Conservation (phyloP, 2,113 vertebrate genomes). For the Sturnira hondurensis region DNA sequence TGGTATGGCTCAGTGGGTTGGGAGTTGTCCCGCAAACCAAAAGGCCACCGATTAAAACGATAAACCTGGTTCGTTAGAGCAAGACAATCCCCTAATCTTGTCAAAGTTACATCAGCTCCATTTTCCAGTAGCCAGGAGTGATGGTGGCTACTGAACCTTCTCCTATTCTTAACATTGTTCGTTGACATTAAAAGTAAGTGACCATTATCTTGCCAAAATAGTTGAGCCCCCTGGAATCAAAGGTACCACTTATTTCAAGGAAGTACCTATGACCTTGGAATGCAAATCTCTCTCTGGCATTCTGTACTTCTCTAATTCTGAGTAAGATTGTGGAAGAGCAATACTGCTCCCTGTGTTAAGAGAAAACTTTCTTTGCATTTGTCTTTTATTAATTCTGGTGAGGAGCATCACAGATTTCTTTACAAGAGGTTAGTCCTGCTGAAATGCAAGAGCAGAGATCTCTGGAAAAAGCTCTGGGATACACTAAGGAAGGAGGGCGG, state of each 20-base stretch:
- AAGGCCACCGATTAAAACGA: background rate
- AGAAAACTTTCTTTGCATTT: background rate
- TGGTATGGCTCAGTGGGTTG: too few species aligned
- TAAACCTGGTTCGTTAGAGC: background rate
- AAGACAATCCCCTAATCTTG: background rate
- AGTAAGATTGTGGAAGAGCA: background rate
- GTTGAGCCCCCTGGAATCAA: background rate
- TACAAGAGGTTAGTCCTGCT: slow-evolving; percentile 75
- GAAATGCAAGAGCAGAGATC: slow-evolving; percentile 60
- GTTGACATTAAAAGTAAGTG: background rate
- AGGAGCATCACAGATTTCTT: slow-evolving; percentile 62
- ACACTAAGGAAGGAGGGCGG: slow-evolving; percentile 74
- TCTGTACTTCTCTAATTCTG: background rate
- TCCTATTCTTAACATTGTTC: background rate
- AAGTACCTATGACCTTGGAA: background rate
- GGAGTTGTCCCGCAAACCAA: too few species aligned
- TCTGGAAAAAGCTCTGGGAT: slow-evolving; percentile 77
- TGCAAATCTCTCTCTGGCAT: background rate
- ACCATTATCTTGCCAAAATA: background rate
- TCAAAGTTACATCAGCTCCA: background rate
- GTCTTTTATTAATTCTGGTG: slow-evolving; percentile 22
- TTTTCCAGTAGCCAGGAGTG: background rate
- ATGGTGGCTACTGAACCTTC: background rate
- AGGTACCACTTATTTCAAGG: background rate
- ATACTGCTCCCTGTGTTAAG: background rate